These are phyloP conservation scores for Acrocephalus kingi DNA, from an alignment of 2,113 vertebrate genomes.

Conservation along the genomic window DNA sequence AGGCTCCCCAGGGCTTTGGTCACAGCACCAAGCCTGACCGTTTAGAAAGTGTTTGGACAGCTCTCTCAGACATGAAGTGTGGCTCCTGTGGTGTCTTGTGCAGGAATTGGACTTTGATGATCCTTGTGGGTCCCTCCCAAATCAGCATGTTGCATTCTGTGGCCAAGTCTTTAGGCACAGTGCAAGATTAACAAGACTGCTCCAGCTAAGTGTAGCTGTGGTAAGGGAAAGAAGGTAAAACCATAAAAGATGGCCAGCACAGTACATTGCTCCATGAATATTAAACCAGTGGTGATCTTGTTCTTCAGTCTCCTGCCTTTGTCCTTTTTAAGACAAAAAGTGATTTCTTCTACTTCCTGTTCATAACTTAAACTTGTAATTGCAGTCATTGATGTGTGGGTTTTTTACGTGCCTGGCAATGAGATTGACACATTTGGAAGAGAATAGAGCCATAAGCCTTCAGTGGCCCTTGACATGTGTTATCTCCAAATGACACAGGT, in stretches of 20 bases:
- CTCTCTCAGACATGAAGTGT: not conserved
- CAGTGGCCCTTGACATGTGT: not conserved
- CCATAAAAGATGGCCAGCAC: not conserved
- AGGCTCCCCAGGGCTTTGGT: not conserved
- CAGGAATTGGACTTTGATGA: not conserved
- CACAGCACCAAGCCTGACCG: not conserved
- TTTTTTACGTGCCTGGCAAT: not conserved
- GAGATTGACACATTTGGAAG: not conserved
- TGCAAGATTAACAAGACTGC: not conserved
- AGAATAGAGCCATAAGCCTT: not conserved
- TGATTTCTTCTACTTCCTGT: not conserved
- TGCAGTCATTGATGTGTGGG: not conserved
- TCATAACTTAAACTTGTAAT: not conserved
- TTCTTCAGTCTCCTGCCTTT: not conserved
- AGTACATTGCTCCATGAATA: not conserved
- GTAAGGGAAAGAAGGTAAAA: not conserved
- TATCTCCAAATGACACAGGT: not conserved
- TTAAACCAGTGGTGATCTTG: not conserved
- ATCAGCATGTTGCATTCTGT: not conserved
- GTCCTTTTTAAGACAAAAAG: not conserved
- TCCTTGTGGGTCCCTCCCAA: not conserved
- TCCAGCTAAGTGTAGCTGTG: not conserved
- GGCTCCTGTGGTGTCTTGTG: not conserved
- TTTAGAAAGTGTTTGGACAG: not conserved
- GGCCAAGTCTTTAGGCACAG: not conserved